phyloP scores from a whole-genome alignment of 92 coral and sea anemone genomes.

The Porites cylindrica region DNA sequence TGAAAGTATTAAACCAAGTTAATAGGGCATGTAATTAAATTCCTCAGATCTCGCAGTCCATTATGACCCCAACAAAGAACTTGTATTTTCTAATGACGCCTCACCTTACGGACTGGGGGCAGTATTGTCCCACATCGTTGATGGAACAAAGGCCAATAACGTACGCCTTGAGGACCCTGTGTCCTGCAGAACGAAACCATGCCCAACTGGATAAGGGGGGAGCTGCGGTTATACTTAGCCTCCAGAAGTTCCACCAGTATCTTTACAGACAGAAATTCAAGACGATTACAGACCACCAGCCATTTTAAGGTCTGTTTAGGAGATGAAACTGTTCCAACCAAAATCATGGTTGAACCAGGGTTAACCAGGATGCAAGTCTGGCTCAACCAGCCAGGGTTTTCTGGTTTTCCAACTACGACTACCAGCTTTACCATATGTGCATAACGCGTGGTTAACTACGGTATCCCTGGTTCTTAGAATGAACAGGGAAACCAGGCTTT shows the following conservation, averaged over 20 bases:
- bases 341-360: neutral
- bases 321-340: slow-evolving; percentile 29
- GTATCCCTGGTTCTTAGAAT: too few relatives aligned
- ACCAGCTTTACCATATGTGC: too few relatives aligned
- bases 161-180: slow-evolving; percentile 53
- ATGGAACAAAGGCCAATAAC: slow-evolving; percentile 54
- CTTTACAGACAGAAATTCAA: slow-evolving; percentile 47
- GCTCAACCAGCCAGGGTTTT: too few relatives aligned
- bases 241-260: slow-evolving; percentile 53
- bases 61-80: slow-evolving; percentile 27
- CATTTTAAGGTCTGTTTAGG: slow-evolving; percentile 33
- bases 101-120: slow-evolving; percentile 68
- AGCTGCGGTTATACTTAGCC: slow-evolving; percentile 37
- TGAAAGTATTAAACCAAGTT: slow-evolving; percentile 1
- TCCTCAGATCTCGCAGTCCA: slow-evolving; percentile 44
- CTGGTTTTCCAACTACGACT: too few relatives aligned
- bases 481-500: too few relatives aligned
- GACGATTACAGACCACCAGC: slow-evolving; percentile 56
- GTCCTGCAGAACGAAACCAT: slow-evolving; percentile 46
- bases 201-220: slow-evolving; percentile 57
- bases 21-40: neutral
- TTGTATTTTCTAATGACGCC: slow-evolving; percentile 52
- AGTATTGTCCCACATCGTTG: slow-evolving; percentile 53
- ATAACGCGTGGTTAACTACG: too few relatives aligned
- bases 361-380: too few relatives aligned